Evolutionary conservation across 1,140 invertebrate genomes (phyloP), one percentile per base, ranked within the genome.

Genomic region (Microplitis demolitor): DNA sequence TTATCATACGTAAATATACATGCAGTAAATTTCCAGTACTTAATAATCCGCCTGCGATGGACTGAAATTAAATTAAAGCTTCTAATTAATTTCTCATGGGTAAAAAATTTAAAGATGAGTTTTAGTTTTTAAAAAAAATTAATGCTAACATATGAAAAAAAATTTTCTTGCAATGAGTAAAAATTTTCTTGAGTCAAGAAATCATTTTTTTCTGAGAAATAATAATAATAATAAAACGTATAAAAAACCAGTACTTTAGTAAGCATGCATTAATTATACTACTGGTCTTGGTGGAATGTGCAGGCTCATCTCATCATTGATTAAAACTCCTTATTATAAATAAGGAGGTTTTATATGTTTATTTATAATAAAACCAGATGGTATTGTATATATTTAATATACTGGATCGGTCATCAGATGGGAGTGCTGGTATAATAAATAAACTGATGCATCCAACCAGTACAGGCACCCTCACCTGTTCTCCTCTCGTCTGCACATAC

Each of bases 1-100:
- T 61, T 35, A 62, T 45, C 37, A n/a, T 54, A 34, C 31, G 50
- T 45, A 34, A 51, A 31, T 5, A 45, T 16, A 37, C 45, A 39
- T 31, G 69, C 58, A 37, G 69, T 70, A 70, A 70, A 71, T 71
- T 71, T 71, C 61, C 61, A 54, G 54, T 63, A 69, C 54, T 62
- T n/a, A 51, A 62, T 60, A 54, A 16, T 45, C 11, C 31, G 14
- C 16, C 34, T 37, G 13, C 24, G 24, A 24, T 24, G 0, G 14
- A 24, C 13, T 67, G 4, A n/a, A 24, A 24, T 56, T 16, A 13
- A 5, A n/a, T 56, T 45, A 9, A 9, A 45, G 2, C 39, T 45
- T 6, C 6, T 45, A 11, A 45, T 45, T 45, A 24, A 24, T 24
- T 24, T 24, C 24, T 24, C 24, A 24, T 2, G 24, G 24, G 1